Evolutionary conservation across 2,797 vertebrate genomes (phyloP), one percentile per base, ranked within the genome.

Genomic region (Lophotriccus pileatus): DNA sequence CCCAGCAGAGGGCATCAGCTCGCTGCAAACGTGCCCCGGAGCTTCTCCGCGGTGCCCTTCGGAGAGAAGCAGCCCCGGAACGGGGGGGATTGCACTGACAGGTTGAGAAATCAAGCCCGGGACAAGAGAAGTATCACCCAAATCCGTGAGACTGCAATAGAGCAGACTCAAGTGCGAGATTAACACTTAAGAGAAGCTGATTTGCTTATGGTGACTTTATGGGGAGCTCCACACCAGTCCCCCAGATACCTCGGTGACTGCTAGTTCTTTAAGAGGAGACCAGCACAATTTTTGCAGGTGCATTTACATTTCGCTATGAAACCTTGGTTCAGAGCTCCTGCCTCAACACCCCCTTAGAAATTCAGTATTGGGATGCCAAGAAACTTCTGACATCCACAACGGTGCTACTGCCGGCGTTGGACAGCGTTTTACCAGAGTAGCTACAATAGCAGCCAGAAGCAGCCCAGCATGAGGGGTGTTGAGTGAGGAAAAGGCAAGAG

Each of bases 1-100:
- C 55, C 95, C 97, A 96, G 95, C 90, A 97, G 97, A 94, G 96
- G 97, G 96, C 96, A 93, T 41, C 80, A 68, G 70, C 59, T 84
- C 22, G 7, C 97, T 84, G 93, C 84, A 90, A 92, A 96, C 52
- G 23, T 53, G 46, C 14, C 55, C 10, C 0, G 0, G 32, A 22
- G 4, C 6, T 9, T 4, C 68, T 56, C 7, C 6, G 1, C 5
- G 18, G 14, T 11, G 24, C 30, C 0, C 20, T 24, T 23, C 19
- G 7, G 1, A 3, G 30, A 14, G 13, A 0, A 7, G 5, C 5
- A 8, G 34, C 7, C 28, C 15, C 50, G 13, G 19, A 2, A 4
- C 0, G 3, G 28, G 18, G 28, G 28, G 41, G 1, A 19, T 23
- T 32, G 86, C 47, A 6, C 4, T 13, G 13, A 5, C 27, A 30